Conservation (phyloP, 2,888 invertebrate species). For the Brachylomia viminalis region DNA sequence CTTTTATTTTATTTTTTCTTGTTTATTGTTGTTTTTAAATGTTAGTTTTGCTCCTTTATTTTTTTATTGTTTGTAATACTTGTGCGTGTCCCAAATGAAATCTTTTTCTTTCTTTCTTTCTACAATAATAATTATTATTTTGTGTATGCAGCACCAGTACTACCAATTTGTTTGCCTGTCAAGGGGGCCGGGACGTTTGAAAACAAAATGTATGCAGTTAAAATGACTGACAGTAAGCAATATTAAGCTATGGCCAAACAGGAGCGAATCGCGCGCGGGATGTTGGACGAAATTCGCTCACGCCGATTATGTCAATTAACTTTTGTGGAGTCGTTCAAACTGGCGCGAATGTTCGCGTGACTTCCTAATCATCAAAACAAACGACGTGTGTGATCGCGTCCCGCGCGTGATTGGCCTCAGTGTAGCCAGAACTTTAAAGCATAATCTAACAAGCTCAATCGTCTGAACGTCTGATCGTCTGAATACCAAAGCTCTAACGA, state of each 20-base stretch:
- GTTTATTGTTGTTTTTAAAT: too few relatives aligned
- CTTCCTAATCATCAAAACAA: background rate
- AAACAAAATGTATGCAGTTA: slow-evolving; percentile 72
- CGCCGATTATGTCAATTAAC: background rate
- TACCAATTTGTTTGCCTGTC: slow-evolving; percentile 77
- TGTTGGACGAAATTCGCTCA: background rate
- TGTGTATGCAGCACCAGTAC: slow-evolving; percentile 68
- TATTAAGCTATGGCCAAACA: background rate
- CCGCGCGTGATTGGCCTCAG: background rate
- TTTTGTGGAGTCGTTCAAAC: background rate
- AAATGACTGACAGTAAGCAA: slow-evolving; percentile 76
- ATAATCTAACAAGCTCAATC: background rate
- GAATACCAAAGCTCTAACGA: background rate
- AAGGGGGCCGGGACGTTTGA: slow-evolving; percentile 69
- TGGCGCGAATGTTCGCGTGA: too few relatives aligned
- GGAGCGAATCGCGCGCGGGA: background rate
- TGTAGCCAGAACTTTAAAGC: background rate
- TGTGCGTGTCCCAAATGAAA: too few relatives aligned
- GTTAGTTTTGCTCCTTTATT: too few relatives aligned
- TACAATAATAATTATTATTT: background rate
- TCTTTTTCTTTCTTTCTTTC: too few relatives aligned
- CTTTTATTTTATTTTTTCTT: too few relatives aligned
- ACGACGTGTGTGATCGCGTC: background rate
- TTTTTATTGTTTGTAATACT: too few relatives aligned
- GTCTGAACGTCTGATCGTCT: background rate